Evolutionary conservation across 2,797 vertebrate species (phyloP), one percentile per base, ranked within the genome.

Genomic region (Urocyon cinereoargenteus): DNA sequence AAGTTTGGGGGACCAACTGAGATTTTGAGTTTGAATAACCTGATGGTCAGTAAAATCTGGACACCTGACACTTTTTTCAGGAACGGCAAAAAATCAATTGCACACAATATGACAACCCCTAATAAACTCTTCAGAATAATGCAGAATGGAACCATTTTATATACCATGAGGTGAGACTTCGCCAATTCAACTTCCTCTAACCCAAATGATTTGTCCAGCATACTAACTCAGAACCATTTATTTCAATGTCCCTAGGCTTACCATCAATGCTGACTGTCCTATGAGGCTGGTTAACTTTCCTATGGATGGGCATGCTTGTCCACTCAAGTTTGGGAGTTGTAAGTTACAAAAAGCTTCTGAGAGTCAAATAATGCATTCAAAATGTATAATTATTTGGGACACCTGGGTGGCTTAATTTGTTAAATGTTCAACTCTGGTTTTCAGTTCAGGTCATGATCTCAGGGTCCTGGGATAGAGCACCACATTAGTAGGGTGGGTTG

Each of bases 41-140:
- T 99, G 98, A 99, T 99, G 99, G 99, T 99, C 98, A 99, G 99
- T 93, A 99, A 99, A 98, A 99, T 99, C 88, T 99, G 99, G 99
- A 99, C 99, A 19, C 99, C 99, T 8, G 99, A 99, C 98, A 99
- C 99, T 0, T 99, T 99, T 98, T 99, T 99, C 98, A 99, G 99
- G 98, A 99, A 99, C 18, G 99, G 99, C 68, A 99, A 99, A 98
- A 99, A 99, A 98, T 99, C 99, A 1, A 99, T 99, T 86, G 99
- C 99, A 97, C 99, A 99, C 98, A 99, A 99, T 97, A 99, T 99
- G 99, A 99, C 99, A 1, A 99, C 99, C 6, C 99, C 99, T 78
- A 99, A 99, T 98, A 99, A 99, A 98, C 99, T 99, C 70, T 99
- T 99, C 98, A 99, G 99, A 92, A 99, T 99, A 98, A 99, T 99